phyloP scores from a whole-genome alignment of 2,113 vertebrate species.

The Notarius quadriscutis region DNA sequence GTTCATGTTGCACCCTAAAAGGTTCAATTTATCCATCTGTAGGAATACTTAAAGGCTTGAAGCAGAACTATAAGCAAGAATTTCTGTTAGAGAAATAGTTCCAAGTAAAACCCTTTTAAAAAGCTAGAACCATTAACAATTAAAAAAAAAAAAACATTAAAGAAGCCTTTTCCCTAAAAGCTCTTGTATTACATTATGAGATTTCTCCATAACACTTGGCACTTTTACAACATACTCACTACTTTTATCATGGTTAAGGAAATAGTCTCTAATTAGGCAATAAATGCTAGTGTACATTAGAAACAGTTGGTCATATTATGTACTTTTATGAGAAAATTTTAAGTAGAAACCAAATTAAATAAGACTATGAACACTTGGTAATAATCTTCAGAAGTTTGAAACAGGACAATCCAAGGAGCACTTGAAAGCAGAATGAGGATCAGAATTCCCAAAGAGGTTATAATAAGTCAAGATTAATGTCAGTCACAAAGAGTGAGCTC shows the following conservation, averaged over 20 bases:
- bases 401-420: background rate
- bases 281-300: background rate
- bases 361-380: background rate
- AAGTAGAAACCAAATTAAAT: background rate
- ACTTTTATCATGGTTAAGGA: background rate
- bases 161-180: background rate
- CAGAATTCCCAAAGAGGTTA: background rate
- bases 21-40: background rate
- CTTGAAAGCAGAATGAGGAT: background rate
- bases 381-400: background rate
- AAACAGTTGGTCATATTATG: background rate
- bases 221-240: background rate
- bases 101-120: background rate
- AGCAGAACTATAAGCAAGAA: background rate
- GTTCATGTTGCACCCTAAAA: background rate
- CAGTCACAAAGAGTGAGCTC: conserved; percentile 44
- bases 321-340: background rate
- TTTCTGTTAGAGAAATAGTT: background rate
- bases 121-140: background rate
- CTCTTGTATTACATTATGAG: background rate
- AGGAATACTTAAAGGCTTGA: background rate
- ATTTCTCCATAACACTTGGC: background rate
- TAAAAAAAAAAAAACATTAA: background rate
- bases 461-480: conserved; percentile 50
- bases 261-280: background rate